A percentile compares a stretch with the other conserved stretches of the same genome.
phyloP scores from a whole-genome alignment of 2,888 invertebrate species.

The Brachyopa scutellaris region DNA sequence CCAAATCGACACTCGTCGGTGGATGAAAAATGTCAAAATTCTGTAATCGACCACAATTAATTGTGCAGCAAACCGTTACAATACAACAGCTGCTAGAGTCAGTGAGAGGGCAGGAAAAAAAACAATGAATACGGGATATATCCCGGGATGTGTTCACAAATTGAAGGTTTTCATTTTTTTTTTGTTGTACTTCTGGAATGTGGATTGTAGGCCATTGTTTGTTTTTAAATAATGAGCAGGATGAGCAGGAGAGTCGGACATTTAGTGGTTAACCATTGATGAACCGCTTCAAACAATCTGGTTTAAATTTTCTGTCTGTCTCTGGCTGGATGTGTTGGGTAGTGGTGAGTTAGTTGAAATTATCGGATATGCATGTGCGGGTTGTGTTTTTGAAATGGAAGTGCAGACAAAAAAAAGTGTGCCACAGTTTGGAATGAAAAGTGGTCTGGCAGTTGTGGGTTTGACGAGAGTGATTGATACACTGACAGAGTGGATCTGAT shows the following conservation, averaged over 20 bases:
- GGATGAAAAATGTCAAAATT: constrained; percentile 49
- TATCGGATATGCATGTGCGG: constrained; percentile 11
- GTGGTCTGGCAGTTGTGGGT: background rate
- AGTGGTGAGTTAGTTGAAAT: constrained; percentile 48
- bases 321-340: no score
- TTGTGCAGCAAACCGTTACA: constrained; percentile 43
- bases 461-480: no score
- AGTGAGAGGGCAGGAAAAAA: background rate
- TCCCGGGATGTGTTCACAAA: constrained; percentile 12
- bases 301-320: constrained; percentile 41
- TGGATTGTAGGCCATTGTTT: constrained; percentile 36
- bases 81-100: constrained; percentile 2
- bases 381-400: background rate
- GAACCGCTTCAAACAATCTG: constrained; percentile 67
- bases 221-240: constrained; percentile 44
- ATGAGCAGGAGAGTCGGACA: constrained; percentile 40
- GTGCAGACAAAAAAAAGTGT: background rate
- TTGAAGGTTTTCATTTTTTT: constrained; percentile 33
- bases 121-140: no score
- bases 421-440: background rate
- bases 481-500: no score
- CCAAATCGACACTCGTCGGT: constrained; percentile 42
- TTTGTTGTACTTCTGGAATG: no score
- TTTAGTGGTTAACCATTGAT: constrained; percentile 61
- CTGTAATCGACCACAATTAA: constrained; percentile 71